Evolutionary conservation across 2,888 invertebrate genomes (phyloP), one percentile per base, ranked within the genome.

Genomic region (Drosophila ezoana): DNA sequence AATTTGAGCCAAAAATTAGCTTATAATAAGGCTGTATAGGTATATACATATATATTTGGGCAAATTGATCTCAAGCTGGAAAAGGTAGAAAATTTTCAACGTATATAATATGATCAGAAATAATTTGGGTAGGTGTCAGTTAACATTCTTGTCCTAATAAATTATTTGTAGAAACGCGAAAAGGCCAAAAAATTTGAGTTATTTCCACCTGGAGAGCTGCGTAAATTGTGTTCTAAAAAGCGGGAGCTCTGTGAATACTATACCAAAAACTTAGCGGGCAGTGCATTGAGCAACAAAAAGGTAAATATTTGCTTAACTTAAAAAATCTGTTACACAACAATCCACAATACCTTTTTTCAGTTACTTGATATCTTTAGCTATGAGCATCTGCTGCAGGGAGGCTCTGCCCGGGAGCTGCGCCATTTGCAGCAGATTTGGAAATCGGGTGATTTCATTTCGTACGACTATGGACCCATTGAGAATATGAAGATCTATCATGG

Each of bases 391-490:
- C 43, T 91, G 43, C 90, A 88, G 14, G 91, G 90, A 1, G 90
- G 91, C 0, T 90, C 91, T 0, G 59, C 76, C 0, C 83, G 87
- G 3, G 90, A 90, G 61, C 52, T 91, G 14, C 73, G 79, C 1
- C 91, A 91, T 28, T 62, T 90, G 56, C 83, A 89, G 4, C 91
- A 91, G 69, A 76, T 91, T 4, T 87, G 89, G 81, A 79, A 85
- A 49, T 91, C 91, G 4, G 91, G 91, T 0, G 91, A 91, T 58
- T 91, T 91, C 48, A 90, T 89, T 6, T 78, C 89, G 33, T 91
- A 75, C 14, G 91, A 91, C 44, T 90, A 79, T 63, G 91, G 89
- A 3, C 71, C 86, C 4, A 70, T 82, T 0, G 85, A 87, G 8
- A 91, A 91, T 63, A 35, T 77, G 20, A 52, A 78, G 4, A 11